Evolutionary conservation across 2,797 vertebrate genomes (phyloP).

Genomic region (Mormyrops boulengeri): DNA sequence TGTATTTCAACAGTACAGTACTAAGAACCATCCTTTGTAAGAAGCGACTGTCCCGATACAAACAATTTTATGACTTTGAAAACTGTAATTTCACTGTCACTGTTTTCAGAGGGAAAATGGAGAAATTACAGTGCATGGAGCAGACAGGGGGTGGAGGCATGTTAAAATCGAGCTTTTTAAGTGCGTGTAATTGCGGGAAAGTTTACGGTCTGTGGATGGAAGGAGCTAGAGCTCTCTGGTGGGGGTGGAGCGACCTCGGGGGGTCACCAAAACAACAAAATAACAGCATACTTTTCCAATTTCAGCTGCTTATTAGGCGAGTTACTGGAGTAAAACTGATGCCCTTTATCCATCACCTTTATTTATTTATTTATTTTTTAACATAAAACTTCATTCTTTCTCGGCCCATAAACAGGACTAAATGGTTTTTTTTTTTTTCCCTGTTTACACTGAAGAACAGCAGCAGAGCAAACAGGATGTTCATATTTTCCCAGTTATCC

Average conservation of each 20-base stretch:
- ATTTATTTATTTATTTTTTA: not conserved
- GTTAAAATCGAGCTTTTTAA: not conserved
- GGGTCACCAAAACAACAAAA: not conserved
- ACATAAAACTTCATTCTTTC: not conserved
- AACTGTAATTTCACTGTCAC: conserved; percentile 14
- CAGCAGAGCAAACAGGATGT: not conserved
- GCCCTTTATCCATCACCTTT: not conserved
- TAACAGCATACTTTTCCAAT: conserved; percentile 23
- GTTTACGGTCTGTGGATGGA: not conserved
- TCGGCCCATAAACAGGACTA: not conserved
- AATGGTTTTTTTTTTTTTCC: not conserved
- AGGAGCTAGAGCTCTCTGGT: not conserved
- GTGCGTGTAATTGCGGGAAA: not conserved
- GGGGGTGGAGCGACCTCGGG: not conserved
- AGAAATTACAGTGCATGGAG: not conserved
- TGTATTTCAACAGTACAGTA: not conserved
- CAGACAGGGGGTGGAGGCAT: not conserved
- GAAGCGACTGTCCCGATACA: conserved; percentile 8
- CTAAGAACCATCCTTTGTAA: not conserved
- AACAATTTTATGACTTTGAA: conserved; percentile 15
- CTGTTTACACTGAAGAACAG: not conserved
- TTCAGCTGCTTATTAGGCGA: conserved; percentile 12
- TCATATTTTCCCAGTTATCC: not conserved
- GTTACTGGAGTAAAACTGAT: conserved; percentile 5
- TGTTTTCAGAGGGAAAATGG: not conserved